Base-by-base conservation (phyloP, 2,888 invertebrate species). In the Agrotis exclamationis region DNA sequence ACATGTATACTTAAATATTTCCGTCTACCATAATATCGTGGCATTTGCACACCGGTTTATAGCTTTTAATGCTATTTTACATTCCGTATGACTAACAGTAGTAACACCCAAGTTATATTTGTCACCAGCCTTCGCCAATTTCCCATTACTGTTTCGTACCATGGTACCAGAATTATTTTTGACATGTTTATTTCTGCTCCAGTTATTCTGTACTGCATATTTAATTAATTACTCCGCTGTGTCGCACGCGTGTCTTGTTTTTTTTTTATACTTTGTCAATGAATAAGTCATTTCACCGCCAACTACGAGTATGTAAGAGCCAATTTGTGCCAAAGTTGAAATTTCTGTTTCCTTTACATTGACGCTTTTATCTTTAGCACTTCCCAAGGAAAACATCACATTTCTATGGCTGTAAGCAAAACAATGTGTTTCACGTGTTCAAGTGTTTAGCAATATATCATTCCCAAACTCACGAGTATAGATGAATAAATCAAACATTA, bases 1-100 rank as follows among this genome's bases (percentile, higher is more conserved):
- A 88, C 88, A 72, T 79, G 72, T 89, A 88, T 88, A 89, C 88
- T 91, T 88, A 89, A 91, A 92, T 93, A 92, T 92, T 92, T 92
- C 92, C 92, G 90, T 86, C 88, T 88, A 87, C 88, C 87, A 89
- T 91, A 89, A 90, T 87, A 88, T 75, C 67, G 74, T 68, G 45
- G 80, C 75, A 82, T 78, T 85, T 80, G 63, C 60, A 79, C 64
- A 63, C 80, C 79, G 79, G 77, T 90, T 92, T 90, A 93, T 89
- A 86, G 88, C 87, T 87, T 87, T 88, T 86, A 88, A 90, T 88
- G 87, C 90, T 90, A 90, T 91, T 91, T 88, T 89, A 88, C 88
- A 90, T 90, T 88, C 88, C 89, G 81, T 82, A 85, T 84, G 86
- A 87, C 86, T 87, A 86, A 72, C 74, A 50, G 48, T 51, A 72